Evolutionary conservation across 2,113 vertebrate species (phyloP), one percentile per base, ranked within the genome.

Genomic region (Laticauda colubrina): DNA sequence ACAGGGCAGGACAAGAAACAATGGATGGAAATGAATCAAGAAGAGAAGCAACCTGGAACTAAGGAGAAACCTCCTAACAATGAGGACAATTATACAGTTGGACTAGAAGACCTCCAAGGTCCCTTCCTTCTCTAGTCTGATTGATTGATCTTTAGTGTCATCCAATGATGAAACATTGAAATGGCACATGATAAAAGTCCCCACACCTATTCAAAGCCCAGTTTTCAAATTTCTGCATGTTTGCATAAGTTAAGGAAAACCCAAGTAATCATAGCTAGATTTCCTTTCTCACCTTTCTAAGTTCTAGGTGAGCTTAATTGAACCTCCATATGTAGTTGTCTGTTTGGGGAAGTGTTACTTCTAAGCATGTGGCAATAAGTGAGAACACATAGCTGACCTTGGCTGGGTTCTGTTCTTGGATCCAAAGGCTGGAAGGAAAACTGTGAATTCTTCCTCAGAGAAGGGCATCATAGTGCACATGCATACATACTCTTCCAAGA

Each of bases 161-260:
- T 9, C 48, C 1, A 9, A 0, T 85, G 53, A 14, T 6, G 45
- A 93, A 20, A 9, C 26, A 95, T 91, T 12, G 29, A 15, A 92
- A 34, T 56, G 57, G 90, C 18, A 93, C 29, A 89, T 12, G 34
- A 11, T 29, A 34, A 93, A 24, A 26, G 1, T 57, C 91, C 59
- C 56, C 57, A 89, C 75, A 54, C 11, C 5, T 39, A 48, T 87
- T 81, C 21, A 23, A 14, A 59, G 43, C 34, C 57, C 4, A 85
- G 0, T 9, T 95, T 55, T 57, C 92, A 86, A 34, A 9, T 89
- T 93, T 43, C 11, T 88, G 61, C 94, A 29, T n/a, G 54, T 91
- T 69, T 92, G 39, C 2, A 56, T 43, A 51, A 88, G 21, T 10
- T 87, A 54, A 43, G 94, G 14, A 69, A n/a, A 69, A n/a, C 26